A percentile compares a stretch with the other conserved stretches of the same genome.
phyloP scores from a whole-genome alignment of 2,797 vertebrate genomes.

The Ctenopoma kingsleyae region DNA sequence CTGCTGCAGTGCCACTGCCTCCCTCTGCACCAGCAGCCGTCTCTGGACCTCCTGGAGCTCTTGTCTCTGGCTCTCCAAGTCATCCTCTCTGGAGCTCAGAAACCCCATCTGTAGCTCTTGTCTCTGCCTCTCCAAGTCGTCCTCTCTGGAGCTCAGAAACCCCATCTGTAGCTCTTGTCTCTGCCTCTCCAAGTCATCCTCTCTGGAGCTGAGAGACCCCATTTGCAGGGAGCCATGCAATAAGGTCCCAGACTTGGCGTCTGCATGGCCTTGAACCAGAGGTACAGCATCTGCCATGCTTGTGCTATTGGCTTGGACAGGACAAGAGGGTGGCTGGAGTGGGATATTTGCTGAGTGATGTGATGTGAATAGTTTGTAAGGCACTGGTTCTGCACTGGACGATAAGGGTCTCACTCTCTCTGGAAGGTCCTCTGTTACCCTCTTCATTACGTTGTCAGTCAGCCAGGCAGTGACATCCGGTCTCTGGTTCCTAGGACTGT shows the following conservation, averaged over 20 bases:
- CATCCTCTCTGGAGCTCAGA: constrained; percentile 24
- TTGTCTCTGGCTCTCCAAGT: constrained; percentile 68
- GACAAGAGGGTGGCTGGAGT: neutral
- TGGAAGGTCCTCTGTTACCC: constrained; percentile 47
- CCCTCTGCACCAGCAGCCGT: constrained; percentile 66
- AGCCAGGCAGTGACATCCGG: constrained; percentile 16
- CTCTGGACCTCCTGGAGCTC: constrained; percentile 74
- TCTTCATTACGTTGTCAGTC: constrained; percentile 52
- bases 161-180: constrained; percentile 69
- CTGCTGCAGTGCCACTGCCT: constrained; percentile 38
- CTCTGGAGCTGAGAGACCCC: constrained; percentile 13
- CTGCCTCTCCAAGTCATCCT: constrained; percentile 61
- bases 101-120: constrained; percentile 58
- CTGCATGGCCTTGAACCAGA: neutral
- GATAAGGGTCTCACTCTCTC: constrained; percentile 28
- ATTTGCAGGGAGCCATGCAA: neutral
- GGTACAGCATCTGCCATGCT: neutral
- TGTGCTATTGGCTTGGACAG: neutral
- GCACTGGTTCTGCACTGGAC: neutral
- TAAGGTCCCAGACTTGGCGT: neutral
- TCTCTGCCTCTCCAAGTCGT: constrained; percentile 69
- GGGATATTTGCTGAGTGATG: neutral
- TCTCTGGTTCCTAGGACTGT: constrained; percentile 1
- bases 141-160: constrained; percentile 21
- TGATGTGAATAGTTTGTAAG: neutral